phyloP scores from a whole-genome alignment of 2,113 vertebrate genomes.

The Propithecus coquereli region DNA sequence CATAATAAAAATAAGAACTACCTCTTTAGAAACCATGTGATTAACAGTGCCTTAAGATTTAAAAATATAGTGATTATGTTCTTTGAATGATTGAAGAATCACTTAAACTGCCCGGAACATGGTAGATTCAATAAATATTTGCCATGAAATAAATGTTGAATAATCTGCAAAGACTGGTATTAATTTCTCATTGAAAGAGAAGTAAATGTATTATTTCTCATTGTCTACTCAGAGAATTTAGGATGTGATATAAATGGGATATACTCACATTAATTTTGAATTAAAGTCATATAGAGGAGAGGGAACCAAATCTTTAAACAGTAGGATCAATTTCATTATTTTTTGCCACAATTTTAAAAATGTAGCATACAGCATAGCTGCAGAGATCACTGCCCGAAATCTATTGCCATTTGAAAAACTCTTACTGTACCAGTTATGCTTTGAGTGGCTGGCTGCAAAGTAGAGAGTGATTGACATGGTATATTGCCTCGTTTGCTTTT shows the following conservation, averaged over 20 bases:
- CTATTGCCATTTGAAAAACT: background rate
- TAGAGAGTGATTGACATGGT: background rate
- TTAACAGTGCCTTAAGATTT: background rate
- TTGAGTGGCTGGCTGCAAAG: background rate
- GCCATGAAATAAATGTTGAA: background rate
- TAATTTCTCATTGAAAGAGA: slow-evolving; percentile 9
- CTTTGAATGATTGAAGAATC: slow-evolving; percentile 11
- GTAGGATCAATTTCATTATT: slow-evolving; percentile 33
- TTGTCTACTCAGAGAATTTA: slow-evolving; percentile 8
- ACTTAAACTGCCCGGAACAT: background rate
- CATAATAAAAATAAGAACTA: background rate
- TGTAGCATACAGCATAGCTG: background rate
- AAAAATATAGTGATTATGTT: background rate
- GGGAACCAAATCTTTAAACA: background rate
- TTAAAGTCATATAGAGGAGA: background rate
- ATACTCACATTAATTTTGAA: background rate
- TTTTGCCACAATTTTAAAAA: background rate
- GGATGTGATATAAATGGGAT: background rate
- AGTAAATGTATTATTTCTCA: slow-evolving; percentile 16
- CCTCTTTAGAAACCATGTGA: background rate
- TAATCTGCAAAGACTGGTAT: background rate
- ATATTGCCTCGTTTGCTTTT: background rate
- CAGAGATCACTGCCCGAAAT: background rate
- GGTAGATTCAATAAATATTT: slow-evolving; percentile 3
- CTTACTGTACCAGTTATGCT: background rate